Conservation (phyloP, 37 sponge, comb jelly and placozoan genomes). For the Chondrosia reniformis region DNA sequence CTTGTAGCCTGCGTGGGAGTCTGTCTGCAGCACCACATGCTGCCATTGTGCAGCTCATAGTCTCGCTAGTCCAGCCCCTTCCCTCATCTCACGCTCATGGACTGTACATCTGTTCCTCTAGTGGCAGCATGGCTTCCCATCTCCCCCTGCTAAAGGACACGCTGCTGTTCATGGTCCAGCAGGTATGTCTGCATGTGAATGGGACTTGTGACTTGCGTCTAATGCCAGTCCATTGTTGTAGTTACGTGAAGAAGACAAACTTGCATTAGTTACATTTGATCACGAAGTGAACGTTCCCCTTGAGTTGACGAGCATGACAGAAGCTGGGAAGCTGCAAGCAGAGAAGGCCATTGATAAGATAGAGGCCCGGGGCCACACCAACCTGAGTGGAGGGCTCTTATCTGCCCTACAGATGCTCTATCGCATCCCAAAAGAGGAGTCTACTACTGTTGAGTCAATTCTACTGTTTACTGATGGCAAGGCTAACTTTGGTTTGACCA, state of each 20-base stretch:
- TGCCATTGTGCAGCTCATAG: too few relatives aligned
- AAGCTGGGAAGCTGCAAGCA: slow-evolving; percentile 74
- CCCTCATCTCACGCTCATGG: too few relatives aligned
- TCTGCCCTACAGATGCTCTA: slow-evolving; percentile 78
- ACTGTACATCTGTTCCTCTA: not conserved
- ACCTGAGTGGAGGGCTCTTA: slow-evolving; percentile 91
- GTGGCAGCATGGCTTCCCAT: slow-evolving; percentile 91
- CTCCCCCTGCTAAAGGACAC: slow-evolving; percentile 84
- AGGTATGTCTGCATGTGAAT: slow-evolving; percentile 9
- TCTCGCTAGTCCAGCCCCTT: too few relatives aligned
- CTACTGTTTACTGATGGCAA: slow-evolving; percentile 92
- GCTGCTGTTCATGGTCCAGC: slow-evolving; percentile 84
- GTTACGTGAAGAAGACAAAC: slow-evolving; percentile 74
- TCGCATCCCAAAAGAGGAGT: slow-evolving; percentile 39
- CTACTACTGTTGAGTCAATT: slow-evolving; percentile 80
- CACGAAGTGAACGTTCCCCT: slow-evolving; percentile 62
- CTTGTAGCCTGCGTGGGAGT: too few relatives aligned
- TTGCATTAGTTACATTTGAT: slow-evolving; percentile 80
- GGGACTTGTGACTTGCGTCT: not conserved
- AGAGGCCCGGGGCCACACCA: slow-evolving; percentile 88
- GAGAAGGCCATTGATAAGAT: slow-evolving; percentile 67
- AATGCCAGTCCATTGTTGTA: not conserved
- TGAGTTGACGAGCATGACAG: slow-evolving; percentile 74
- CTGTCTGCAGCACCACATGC: too few relatives aligned
- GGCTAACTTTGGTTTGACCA: slow-evolving; percentile 84